Evolutionary conservation across 1,140 invertebrate species (phyloP).

Genomic region (Agraylea sexmaculata): DNA sequence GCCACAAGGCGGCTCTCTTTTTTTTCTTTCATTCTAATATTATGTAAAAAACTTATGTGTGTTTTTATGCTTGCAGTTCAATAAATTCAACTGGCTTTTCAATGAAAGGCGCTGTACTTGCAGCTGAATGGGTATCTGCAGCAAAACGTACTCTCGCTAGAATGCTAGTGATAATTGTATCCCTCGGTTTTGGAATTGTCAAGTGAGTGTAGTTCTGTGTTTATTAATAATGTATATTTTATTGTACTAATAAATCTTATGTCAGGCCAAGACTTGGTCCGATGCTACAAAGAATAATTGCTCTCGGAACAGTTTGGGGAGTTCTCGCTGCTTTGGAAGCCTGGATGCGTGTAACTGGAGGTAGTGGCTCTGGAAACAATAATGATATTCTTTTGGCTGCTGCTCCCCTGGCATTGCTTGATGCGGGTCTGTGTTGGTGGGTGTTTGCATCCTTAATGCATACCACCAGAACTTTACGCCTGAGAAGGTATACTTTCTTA

Average conservation of each 20-base stretch:
- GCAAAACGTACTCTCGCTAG: conserved; percentile 80
- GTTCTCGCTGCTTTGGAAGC: conserved; percentile 70
- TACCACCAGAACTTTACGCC: conserved; percentile 75
- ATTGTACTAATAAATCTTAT: conserved; percentile 11
- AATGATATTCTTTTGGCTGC: conserved; percentile 59
- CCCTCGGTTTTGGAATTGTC: conserved; percentile 88
- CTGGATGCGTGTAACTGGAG: conserved; percentile 62
- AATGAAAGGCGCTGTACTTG: conserved; percentile 54
- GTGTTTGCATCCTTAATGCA: conserved; percentile 81
- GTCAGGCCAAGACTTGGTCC: conserved; percentile 71
- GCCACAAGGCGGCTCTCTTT: too few relatives aligned
- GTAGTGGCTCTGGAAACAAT: conserved; percentile 48
- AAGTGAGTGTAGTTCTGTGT: conserved; percentile 51
- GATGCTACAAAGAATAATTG: conserved; percentile 74
- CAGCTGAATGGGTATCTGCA: conserved; percentile 76
- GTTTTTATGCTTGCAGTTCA: conserved; percentile 37
- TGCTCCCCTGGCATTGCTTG: conserved; percentile 59
- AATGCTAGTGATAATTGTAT: conserved; percentile 89
- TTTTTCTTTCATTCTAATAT: too few relatives aligned
- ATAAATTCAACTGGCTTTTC: conserved; percentile 64
- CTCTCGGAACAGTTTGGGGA: conserved; percentile 72
- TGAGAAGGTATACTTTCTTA: conserved; percentile 46
- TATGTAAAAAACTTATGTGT: not conserved
- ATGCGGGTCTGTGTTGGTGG: conserved; percentile 68
- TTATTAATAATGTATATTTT: conserved; percentile 8